Conservation (phyloP, 23 tunicate species). For the Halocynthia roretzi region DNA sequence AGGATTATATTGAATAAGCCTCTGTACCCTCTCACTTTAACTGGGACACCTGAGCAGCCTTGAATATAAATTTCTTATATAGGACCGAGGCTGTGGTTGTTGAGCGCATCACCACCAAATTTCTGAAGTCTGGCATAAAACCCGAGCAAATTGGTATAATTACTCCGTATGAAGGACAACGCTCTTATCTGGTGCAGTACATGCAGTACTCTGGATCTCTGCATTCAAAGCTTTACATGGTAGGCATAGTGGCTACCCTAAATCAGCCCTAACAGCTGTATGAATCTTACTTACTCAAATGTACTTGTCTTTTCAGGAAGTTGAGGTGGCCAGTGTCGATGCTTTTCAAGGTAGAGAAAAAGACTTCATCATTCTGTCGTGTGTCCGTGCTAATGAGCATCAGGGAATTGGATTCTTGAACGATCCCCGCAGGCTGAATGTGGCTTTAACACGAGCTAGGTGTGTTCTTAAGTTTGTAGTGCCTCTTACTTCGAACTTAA, state of each 20-base stretch:
- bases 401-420: slow-evolving; percentile 97
- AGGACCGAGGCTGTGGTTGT: slow-evolving; percentile 99
- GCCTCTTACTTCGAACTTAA: too few species aligned
- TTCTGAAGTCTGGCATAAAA: slow-evolving; percentile 87
- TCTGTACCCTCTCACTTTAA: too few species aligned
- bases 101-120: slow-evolving; percentile 89
- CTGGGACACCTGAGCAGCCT: too few species aligned
- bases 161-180: slow-evolving; percentile 97
- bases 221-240: slow-evolving; percentile 96
- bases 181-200: slow-evolving; percentile 96
- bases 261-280: not conserved
- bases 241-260: slow-evolving; percentile 3
- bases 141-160: slow-evolving; percentile 98
- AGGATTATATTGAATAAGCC: too few species aligned
- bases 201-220: slow-evolving; percentile 97
- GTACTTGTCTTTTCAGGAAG: slow-evolving; percentile 38
- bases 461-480: too few species aligned
- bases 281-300: not conserved
- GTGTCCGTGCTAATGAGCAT: slow-evolving; percentile 97
- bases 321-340: slow-evolving; percentile 95
- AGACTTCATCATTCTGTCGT: slow-evolving; percentile 92
- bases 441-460: slow-evolving; percentile 96
- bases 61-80: too few species aligned
- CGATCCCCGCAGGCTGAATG: slow-evolving; percentile 96
- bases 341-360: slow-evolving; percentile 98